These are phyloP conservation scores for Geodia barretti DNA, from an alignment of 37 sponge, comb jelly and placozoan genomes.

Conservation along the genomic window DNA sequence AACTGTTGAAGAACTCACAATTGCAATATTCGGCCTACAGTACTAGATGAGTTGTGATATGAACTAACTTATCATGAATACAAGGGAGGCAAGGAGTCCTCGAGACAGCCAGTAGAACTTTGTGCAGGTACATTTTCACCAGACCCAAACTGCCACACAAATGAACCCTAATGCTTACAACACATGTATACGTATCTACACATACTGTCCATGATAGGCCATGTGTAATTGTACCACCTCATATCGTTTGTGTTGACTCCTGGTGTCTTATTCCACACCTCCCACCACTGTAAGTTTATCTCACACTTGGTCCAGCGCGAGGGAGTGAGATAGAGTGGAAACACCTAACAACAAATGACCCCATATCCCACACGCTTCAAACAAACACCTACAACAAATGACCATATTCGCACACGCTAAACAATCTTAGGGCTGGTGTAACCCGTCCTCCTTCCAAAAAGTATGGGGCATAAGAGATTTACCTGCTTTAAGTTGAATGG, in stretches of 20 bases:
- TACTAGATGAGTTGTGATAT: neutral
- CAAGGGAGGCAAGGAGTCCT: neutral
- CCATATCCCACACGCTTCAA: neutral
- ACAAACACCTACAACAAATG: too few relatives aligned
- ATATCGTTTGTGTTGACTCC: slow-evolving; percentile 39
- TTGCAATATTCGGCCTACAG: neutral
- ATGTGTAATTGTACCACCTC: slow-evolving; percentile 37
- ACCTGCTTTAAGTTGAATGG: slow-evolving; percentile 68
- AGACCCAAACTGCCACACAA: slow-evolving; percentile 50
- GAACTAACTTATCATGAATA: slow-evolving; percentile 54
- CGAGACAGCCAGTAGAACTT: slow-evolving; percentile 66
- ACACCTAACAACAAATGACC: slow-evolving; percentile 2
- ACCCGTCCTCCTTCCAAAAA: too few relatives aligned
- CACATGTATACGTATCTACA: slow-evolving; percentile 19
- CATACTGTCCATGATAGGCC: neutral
- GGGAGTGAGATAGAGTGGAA: slow-evolving; percentile 53
- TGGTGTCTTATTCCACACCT: slow-evolving; percentile 87
- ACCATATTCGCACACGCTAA: too few relatives aligned
- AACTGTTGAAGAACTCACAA: too few relatives aligned
- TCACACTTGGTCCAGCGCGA: slow-evolving; percentile 46
- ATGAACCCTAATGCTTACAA: neutral
- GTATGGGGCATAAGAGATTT: too few relatives aligned
- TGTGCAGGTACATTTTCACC: slow-evolving; percentile 81
- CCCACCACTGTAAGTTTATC: slow-evolving; percentile 70
- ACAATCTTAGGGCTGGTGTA: too few relatives aligned